Evolutionary conservation across 2,113 vertebrate genomes (phyloP).

Genomic region (Coptodon rendalli): DNA sequence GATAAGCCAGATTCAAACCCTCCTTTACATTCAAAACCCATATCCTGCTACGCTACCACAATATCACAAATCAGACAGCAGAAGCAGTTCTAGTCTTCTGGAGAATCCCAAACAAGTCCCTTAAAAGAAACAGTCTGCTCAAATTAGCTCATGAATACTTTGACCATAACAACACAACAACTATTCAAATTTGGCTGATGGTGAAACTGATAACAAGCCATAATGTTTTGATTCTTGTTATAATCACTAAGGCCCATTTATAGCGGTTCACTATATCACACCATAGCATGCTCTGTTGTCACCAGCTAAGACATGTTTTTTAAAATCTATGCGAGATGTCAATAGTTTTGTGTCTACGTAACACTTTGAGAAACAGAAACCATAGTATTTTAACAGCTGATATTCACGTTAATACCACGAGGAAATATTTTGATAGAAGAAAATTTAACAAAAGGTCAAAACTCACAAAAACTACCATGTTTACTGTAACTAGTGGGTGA

Average conservation of each 20-base stretch:
- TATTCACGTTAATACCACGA: neutral
- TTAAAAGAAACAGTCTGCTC: neutral
- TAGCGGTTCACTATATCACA: neutral
- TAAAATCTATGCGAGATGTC: neutral
- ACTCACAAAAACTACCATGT: neutral
- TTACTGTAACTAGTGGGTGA: neutral
- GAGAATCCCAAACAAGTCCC: neutral
- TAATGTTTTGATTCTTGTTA: neutral
- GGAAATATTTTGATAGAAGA: neutral
- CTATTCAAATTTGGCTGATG: neutral
- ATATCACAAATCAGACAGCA: neutral
- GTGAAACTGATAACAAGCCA: neutral
- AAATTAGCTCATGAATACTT: neutral
- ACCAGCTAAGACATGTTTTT: neutral
- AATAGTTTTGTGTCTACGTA: neutral
- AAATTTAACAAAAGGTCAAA: neutral
- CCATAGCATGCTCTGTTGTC: neutral
- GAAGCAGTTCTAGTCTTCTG: neutral
- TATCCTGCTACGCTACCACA: neutral
- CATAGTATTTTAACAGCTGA: neutral
- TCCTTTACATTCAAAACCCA: neutral
- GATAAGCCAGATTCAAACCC: neutral
- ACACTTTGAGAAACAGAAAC: neutral
- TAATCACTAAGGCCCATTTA: neutral
- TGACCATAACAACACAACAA: neutral